Evolutionary conservation across 1,140 invertebrate species (phyloP).

Genomic region (Papilio glaucus): DNA sequence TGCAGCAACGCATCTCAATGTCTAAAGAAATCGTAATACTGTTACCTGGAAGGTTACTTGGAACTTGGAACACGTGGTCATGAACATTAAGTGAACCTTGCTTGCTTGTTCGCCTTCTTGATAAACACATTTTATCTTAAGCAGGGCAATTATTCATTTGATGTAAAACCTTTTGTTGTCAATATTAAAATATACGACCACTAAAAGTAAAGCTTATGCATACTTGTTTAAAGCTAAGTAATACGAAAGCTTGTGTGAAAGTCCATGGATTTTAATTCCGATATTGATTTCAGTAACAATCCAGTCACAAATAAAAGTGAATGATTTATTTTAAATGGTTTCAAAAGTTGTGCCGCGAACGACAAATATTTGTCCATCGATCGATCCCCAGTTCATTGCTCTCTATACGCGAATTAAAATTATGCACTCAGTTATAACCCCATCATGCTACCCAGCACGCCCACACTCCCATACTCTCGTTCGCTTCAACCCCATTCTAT

Average conservation of each 20-base stretch:
- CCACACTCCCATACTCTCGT: slow-evolving; percentile 43
- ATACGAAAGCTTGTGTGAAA: background rate
- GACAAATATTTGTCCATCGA: slow-evolving; percentile 48
- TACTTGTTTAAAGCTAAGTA: slow-evolving; percentile 19
- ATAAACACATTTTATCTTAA: no score
- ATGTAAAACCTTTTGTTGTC: no score
- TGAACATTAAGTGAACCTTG: no score
- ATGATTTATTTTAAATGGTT: slow-evolving; percentile 71
- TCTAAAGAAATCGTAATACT: no score
- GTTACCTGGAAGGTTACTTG: no score
- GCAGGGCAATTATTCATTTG: no score
- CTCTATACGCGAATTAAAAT: slow-evolving; percentile 48
- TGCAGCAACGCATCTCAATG: no score
- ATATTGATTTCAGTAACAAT: slow-evolving; percentile 4
- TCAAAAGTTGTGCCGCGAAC: slow-evolving; percentile 62
- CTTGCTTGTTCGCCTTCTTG: no score
- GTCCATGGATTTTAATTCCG: background rate
- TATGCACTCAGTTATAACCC: slow-evolving; percentile 45
- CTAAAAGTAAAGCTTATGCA: no score
- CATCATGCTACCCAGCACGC: slow-evolving; percentile 47
- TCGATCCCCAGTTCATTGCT: slow-evolving; percentile 63
- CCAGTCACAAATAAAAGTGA: slow-evolving; percentile 46
- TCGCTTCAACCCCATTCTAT: slow-evolving; percentile 73
- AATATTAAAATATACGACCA: no score
- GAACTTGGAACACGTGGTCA: no score